These are phyloP conservation scores for Tor tambroides DNA, from an alignment of 2,113 vertebrate species.

Conservation along the genomic window DNA sequence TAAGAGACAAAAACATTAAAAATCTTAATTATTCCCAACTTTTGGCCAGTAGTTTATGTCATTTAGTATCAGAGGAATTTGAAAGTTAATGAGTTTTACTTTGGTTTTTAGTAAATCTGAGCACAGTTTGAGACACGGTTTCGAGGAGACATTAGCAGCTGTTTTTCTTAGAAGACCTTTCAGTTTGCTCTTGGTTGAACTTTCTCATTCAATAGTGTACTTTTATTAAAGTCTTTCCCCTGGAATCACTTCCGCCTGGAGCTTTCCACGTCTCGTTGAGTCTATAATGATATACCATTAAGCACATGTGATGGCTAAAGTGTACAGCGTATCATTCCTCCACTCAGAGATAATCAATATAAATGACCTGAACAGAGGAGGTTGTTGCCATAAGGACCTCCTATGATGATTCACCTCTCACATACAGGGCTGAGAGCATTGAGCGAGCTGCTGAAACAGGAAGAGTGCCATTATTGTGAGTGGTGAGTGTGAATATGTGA, in stretches of 20 bases:
- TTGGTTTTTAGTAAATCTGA: background rate
- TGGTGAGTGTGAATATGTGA: slow-evolving; percentile 42
- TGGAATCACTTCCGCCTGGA: background rate
- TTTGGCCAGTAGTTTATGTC: background rate
- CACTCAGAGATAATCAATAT: slow-evolving; percentile 27
- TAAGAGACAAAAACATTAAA: background rate
- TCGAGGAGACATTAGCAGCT: background rate
- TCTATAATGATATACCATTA: background rate
- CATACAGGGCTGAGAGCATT: background rate
- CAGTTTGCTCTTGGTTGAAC: background rate
- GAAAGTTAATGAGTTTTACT: background rate
- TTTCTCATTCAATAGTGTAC: background rate
- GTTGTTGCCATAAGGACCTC: background rate
- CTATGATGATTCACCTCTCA: slow-evolving; percentile 12
- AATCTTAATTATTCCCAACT: background rate
- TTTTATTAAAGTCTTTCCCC: background rate
- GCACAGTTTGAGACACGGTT: background rate
- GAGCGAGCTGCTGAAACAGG: slow-evolving; percentile 13
- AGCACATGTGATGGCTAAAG: slow-evolving; percentile 18
- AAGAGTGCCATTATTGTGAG: slow-evolving; percentile 18
- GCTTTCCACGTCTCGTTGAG: background rate
- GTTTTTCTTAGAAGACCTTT: background rate
- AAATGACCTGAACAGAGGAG: slow-evolving; percentile 11
- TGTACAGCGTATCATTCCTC: slow-evolving; percentile 27
- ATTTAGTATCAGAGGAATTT: background rate